Evolutionary conservation across 2,888 invertebrate genomes (phyloP), one percentile per base, ranked within the genome.

Genomic region (Drosophila phalerata): DNA sequence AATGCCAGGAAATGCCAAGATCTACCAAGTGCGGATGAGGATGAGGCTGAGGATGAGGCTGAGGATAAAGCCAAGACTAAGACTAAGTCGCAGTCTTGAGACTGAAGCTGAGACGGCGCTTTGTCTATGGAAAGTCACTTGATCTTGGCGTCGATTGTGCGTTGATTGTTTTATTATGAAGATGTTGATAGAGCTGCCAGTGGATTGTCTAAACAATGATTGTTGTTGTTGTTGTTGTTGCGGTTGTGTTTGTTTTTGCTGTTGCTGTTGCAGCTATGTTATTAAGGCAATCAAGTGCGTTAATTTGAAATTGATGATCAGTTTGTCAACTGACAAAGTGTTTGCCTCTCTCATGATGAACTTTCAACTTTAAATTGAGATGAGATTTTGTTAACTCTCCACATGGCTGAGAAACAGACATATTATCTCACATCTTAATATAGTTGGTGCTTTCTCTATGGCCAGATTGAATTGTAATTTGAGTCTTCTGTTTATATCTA

Each of bases 111-210:
- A 2, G 42, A 57, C 40, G 57, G 19, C 47, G 72, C 65, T 86
- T 86, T 83, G 84, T 77, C 87, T 85, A 79, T 81, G 85, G 65
- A 71, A 73, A 86, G 85, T 81, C 85, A 84, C 85, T 81, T 87
- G 85, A 85, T 85, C 85, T 77, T 73, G 69, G 88, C 81, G 66
- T 85, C 72, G 84, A 85, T 86, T 85, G 84, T 85, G 86, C 85
- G 88, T 88, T 88, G 88, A 85, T 85, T 85, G 88, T 85, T 85
- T 85, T 88, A 85, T 85, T 85, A 85, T 88, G 80, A 88, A 88
- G 85, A 83, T 84, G 82, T 85, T 79, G 86, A 86, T 83, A 72
- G 86, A 71, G 79, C 69, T 70, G 77, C 64, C 77, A 72, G 78
- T 42, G 55, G 32, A 71, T 53, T 67, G 78, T 75, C 70, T 73